Base-by-base conservation (phyloP, 1,140 invertebrate genomes). In the Eulimnadia texana region DNA sequence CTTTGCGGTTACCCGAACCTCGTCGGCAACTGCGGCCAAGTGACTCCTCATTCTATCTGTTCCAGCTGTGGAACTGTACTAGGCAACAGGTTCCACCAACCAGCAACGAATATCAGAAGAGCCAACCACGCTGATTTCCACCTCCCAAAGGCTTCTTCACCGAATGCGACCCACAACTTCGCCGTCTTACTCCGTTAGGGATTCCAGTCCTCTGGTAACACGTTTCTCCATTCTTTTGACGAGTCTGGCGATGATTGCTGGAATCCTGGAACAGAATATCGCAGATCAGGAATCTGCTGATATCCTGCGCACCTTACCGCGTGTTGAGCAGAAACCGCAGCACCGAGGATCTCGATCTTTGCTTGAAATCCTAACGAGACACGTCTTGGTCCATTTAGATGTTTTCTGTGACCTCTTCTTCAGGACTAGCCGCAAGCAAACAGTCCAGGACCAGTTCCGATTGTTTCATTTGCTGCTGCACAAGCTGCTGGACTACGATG, bases 1-100 rank as follows among this genome's bases (percentile, higher is more conserved):
- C 16, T 11, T 27, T 57, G 55, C 29, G 55, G 55, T 19, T 29
- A 27, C 10, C 16, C 33, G 1, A 57, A 57, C 13, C 22, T 27
- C 22, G 55, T 57, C 55, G 55, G 55, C n/a, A 57, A 57, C 9
- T 57, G 55, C 33, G 55, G 55, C 25, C 55, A 57, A 29, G 24
- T 33, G n/a, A 33, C 28, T 9, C 25, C 55, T 19, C 24, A 57
- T 29, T 57, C 55, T 27, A 57, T 33, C 11, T 57, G 55, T n/a
- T 10, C 19, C 13, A 42, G 33, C 33, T 57, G 55, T 33, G 20
- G 28, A 13, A 27, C 33, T 1, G 28, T 20, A 1, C 11, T 57
- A 3, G 33, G 55, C 20, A 20, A 27, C 13, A n/a, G 16, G 2
- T 1, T 0, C 19, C 55, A 2, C 9, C 13, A 29, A 9, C 25